phyloP scores from a whole-genome alignment of 2,113 vertebrate species.

The Willisornis vidua region DNA sequence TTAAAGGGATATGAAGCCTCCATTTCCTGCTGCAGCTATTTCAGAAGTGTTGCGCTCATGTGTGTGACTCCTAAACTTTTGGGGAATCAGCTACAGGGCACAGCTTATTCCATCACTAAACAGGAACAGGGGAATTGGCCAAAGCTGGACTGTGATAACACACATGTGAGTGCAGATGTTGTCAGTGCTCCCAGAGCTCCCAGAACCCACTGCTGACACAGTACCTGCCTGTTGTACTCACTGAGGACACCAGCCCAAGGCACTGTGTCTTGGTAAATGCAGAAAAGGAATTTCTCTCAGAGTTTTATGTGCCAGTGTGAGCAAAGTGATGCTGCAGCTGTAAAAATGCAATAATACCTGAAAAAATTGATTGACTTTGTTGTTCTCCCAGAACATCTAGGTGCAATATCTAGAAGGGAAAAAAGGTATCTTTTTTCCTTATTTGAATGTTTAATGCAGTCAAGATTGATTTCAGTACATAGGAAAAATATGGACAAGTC shows the following conservation, averaged over 20 bases:
- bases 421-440: neutral
- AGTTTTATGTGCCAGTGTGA: neutral
- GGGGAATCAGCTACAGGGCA: neutral
- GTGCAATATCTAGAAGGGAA: neutral
- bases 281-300: neutral
- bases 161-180: neutral
- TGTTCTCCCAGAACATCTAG: neutral
- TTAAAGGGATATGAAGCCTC: neutral
- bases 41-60: neutral
- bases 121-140: accelerated
- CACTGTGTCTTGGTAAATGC: neutral
- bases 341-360: neutral
- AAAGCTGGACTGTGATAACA: neutral
- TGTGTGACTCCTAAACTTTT: neutral
- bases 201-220: neutral
- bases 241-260: neutral
- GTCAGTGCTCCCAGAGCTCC: neutral
- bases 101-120: neutral
- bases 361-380: neutral
- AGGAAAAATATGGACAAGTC: neutral
- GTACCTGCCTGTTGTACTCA: neutral
- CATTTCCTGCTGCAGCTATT: neutral
- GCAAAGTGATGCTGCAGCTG: neutral
- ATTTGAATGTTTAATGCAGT: neutral
- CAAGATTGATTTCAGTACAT: neutral